Evolutionary conservation across 2,888 invertebrate genomes (phyloP).

Genomic region (Mycogona germanica): DNA sequence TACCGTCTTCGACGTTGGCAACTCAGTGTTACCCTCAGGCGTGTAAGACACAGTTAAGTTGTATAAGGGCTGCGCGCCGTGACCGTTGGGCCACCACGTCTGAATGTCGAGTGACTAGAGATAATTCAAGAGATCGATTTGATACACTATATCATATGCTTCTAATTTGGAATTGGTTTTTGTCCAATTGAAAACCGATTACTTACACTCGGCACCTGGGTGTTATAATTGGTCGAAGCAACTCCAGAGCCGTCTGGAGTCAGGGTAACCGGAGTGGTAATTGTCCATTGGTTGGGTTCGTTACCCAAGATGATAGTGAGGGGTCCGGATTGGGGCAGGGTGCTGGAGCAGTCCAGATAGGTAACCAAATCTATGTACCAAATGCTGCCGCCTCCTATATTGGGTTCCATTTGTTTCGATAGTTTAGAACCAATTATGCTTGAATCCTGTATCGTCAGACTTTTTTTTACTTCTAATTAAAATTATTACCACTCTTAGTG

Average conservation of each 20-base stretch:
- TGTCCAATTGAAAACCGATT: too few relatives aligned
- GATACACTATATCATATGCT: not conserved
- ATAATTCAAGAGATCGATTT: not conserved
- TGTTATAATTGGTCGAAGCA: too few relatives aligned
- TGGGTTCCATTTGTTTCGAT: too few relatives aligned
- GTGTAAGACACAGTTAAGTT: conserved; percentile 44
- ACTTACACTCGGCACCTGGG: too few relatives aligned
- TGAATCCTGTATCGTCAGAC: too few relatives aligned
- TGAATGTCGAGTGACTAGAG: conserved; percentile 35
- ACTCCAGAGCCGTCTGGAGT: not conserved
- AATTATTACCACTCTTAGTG: too few relatives aligned
- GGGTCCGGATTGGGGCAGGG: not conserved
- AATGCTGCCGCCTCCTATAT: too few relatives aligned
- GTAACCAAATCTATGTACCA: too few relatives aligned
- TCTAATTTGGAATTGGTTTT: too few relatives aligned
- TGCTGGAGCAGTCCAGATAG: too few relatives aligned
- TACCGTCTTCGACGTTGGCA: conserved; percentile 35
- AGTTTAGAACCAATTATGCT: too few relatives aligned
- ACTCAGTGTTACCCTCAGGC: conserved; percentile 29
- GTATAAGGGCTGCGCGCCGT: conserved; percentile 67
- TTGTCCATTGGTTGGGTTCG: not conserved
- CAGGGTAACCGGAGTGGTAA: not conserved
- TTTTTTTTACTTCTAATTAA: too few relatives aligned
- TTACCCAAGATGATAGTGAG: not conserved
- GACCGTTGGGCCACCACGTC: conserved; percentile 94